phyloP scores from a whole-genome alignment of 2,888 invertebrate species.

The Gortyna flavago region DNA sequence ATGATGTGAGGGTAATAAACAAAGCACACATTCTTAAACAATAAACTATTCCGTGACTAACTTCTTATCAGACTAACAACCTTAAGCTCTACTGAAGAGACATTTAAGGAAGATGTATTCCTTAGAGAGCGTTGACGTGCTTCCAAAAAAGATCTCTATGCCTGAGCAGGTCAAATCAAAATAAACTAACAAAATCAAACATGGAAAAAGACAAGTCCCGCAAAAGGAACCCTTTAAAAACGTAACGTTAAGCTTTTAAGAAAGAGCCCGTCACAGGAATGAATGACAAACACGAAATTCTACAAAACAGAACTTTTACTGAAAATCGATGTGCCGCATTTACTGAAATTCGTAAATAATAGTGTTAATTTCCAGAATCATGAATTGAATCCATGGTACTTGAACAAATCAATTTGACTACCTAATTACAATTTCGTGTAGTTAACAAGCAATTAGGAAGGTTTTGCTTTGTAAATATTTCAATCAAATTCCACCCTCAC shows the following conservation, averaged over 20 bases:
- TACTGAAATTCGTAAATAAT: background rate
- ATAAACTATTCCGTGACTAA: constrained; percentile 1
- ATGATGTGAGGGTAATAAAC: background rate
- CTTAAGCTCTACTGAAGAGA: constrained; percentile 21
- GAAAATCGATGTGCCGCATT: background rate
- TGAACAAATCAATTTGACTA: constrained; percentile 36
- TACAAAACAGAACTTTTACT: background rate
- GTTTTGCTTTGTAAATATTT: constrained; percentile 67
- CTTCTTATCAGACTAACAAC: background rate
- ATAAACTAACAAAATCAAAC: background rate
- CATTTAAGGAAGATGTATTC: constrained; percentile 18
- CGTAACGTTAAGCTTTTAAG: background rate
- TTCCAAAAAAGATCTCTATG: background rate
- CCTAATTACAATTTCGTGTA: constrained; percentile 53
- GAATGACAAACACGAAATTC: background rate
- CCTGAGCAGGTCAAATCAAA: background rate
- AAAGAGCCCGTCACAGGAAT: background rate
- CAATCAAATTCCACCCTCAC: constrained; percentile 53
- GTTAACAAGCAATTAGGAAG: constrained; percentile 62
- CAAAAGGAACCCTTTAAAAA: constrained; percentile 4
- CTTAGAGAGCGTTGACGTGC: constrained; percentile 23
- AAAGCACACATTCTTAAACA: background rate
- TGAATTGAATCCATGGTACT: background rate
- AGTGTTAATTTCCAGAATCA: no score
- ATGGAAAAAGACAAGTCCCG: background rate